Percentiles rank a stretch among this genome's conserved stretches.
These are phyloP conservation scores for Pseudomyrmex dendroicus DNA, from an alignment of 1,140 invertebrate species.

Conservation along the genomic window DNA sequence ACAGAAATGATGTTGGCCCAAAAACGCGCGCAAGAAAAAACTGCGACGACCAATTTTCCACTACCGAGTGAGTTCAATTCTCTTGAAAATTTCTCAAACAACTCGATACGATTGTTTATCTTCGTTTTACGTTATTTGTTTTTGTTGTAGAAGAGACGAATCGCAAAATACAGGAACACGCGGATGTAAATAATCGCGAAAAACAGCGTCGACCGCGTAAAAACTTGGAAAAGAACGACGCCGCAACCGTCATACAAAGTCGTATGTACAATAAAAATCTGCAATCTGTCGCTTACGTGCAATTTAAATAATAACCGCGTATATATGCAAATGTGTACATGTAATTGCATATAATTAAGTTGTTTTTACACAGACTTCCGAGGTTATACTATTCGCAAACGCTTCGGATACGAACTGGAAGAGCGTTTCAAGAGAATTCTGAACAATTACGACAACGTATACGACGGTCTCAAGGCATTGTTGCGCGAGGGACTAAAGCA, in stretches of 20 bases:
- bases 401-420: conserved; percentile 87
- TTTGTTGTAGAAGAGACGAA: conserved; percentile 35
- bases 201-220: conserved; percentile 70
- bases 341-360: conserved; percentile 4
- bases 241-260: conserved; percentile 89
- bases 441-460: conserved; percentile 81
- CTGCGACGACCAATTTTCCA: neutral
- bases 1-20: conserved; percentile 81
- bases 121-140: neutral
- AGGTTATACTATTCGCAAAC: conserved; percentile 88
- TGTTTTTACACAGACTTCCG: conserved; percentile 86
- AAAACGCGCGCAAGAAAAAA: conserved; percentile 79
- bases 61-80: neutral
- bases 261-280: conserved; percentile 84
- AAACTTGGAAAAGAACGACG: conserved; percentile 85
- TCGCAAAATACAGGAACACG: conserved; percentile 11
- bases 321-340: neutral
- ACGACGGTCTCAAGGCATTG: conserved; percentile 81
- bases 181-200: conserved; percentile 23
- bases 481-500: conserved; percentile 83
- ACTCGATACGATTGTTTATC: neutral
- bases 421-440: conserved; percentile 83
- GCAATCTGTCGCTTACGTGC: neutral
- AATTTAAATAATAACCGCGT: too few species aligned
- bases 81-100: neutral